Percentiles rank a stretch among this genome's conserved stretches.
Evolutionary conservation across 2,113 vertebrate genomes (phyloP).

Genomic region (Silurus meridionalis): DNA sequence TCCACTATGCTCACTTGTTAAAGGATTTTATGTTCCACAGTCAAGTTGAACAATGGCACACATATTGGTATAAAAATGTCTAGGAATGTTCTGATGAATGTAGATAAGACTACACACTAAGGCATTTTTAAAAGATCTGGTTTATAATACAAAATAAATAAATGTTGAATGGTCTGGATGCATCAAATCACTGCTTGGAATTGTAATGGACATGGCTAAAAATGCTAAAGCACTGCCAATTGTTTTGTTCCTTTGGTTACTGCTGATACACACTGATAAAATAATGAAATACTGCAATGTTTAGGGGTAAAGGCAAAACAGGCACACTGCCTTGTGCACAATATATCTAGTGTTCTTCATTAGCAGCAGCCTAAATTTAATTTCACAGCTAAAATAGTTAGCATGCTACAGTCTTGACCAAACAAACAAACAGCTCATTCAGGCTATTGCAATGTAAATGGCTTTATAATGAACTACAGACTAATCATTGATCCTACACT

Average conservation of each 20-base stretch:
- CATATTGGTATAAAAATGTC: not conserved
- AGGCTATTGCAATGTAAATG: not conserved
- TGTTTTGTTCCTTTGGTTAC: slow-evolving; percentile 5
- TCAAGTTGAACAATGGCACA: slow-evolving; percentile 3
- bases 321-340: not conserved
- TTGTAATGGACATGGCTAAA: not conserved
- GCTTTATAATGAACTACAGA: not conserved
- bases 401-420: not conserved
- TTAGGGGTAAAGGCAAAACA: not conserved
- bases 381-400: slow-evolving; percentile 8
- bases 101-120: not conserved
- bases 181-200: not conserved
- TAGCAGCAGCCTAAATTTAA: not conserved
- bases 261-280: not conserved
- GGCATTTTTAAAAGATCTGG: not conserved
- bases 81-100: not conserved
- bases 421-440: not conserved
- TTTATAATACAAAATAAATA: not conserved
- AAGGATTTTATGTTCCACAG: not conserved
- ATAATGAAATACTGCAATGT: not conserved
- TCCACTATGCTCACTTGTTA: not conserved
- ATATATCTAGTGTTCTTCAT: slow-evolving; percentile 28
- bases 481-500: not conserved
- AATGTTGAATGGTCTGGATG: not conserved
- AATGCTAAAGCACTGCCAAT: not conserved